Evolutionary conservation across 2,888 invertebrate genomes (phyloP).

Genomic region (Caradrina clavipalpis): DNA sequence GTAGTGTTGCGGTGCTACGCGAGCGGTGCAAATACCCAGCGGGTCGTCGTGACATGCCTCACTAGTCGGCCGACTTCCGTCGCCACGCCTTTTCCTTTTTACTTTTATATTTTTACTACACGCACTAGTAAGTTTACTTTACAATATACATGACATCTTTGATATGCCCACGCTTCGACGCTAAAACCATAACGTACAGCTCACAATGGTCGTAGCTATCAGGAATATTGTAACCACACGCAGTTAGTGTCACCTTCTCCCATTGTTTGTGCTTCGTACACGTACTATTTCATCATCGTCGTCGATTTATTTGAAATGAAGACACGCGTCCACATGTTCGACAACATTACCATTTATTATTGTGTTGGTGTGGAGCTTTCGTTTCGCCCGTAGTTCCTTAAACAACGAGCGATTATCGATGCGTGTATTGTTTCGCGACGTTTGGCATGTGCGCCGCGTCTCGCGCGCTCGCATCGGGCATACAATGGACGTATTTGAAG

Average conservation of each 20-base stretch:
- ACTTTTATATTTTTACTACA: conserved; percentile 73
- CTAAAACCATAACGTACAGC: conserved; percentile 68
- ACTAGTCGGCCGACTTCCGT: conserved; percentile 71
- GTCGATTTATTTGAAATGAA: conserved; percentile 80
- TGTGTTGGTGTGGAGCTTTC: conserved; percentile 80
- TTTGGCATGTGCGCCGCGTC: conserved; percentile 87
- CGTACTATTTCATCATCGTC: conserved; percentile 82
- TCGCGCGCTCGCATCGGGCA: conserved; percentile 80
- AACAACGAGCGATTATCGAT: conserved; percentile 84
- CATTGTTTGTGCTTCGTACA: conserved; percentile 79
- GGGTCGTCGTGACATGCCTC: conserved; percentile 71
- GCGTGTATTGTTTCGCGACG: conserved; percentile 85
- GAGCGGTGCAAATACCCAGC: conserved; percentile 63
- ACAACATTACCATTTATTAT: conserved; percentile 81
- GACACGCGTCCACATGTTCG: conserved; percentile 80
- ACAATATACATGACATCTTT: conserved; percentile 65
- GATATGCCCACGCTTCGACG: conserved; percentile 68
- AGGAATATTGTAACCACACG: conserved; percentile 70
- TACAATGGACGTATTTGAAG: conserved; percentile 86
- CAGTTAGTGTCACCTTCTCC: conserved; percentile 76
- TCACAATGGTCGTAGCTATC: conserved; percentile 69
- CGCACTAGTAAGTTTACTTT: conserved; percentile 63
- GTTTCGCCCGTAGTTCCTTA: conserved; percentile 79
- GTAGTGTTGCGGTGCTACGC: conserved; percentile 54
- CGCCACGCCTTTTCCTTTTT: conserved; percentile 75